phyloP scores from a whole-genome alignment of 2,113 vertebrate species.

The Hemichromis elongatus region DNA sequence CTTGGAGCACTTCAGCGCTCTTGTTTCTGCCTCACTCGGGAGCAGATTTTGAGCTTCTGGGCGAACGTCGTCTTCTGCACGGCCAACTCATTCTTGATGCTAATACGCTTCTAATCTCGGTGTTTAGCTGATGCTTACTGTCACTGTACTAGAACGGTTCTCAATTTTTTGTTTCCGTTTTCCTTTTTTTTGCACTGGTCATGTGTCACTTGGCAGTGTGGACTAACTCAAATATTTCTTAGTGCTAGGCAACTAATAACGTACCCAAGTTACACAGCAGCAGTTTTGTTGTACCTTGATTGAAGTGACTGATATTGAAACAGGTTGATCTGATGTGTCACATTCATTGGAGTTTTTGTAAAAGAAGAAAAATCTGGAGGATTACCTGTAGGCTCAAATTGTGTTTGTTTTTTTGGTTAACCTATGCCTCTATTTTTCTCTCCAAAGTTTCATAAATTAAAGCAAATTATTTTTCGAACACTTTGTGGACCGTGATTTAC shows the following conservation, averaged over 20 bases:
- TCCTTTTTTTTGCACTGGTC: background rate
- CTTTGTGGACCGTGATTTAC: rapidly evolving
- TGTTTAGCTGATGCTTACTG: background rate
- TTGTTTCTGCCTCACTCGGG: background rate
- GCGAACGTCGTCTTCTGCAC: background rate
- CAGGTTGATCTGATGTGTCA: background rate
- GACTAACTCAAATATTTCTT: background rate
- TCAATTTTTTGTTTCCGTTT: background rate
- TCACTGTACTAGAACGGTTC: background rate
- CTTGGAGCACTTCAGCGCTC: background rate
- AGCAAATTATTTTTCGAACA: no score
- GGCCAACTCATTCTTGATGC: background rate
- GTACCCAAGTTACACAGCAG: background rate
- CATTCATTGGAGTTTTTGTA: background rate
- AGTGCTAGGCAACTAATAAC: background rate
- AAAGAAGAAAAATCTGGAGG: background rate
- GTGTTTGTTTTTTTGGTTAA: background rate
- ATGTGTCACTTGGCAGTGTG: background rate
- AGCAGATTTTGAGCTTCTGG: background rate
- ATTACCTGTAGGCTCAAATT: background rate
- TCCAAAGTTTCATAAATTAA: no score
- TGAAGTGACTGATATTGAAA: background rate
- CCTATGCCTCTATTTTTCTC: background rate
- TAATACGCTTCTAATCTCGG: background rate
- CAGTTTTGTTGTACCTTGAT: background rate